Evolutionary conservation across 2,113 vertebrate species (phyloP), one percentile per base, ranked within the genome.

Genomic region (Haliaeetus leucogaster): DNA sequence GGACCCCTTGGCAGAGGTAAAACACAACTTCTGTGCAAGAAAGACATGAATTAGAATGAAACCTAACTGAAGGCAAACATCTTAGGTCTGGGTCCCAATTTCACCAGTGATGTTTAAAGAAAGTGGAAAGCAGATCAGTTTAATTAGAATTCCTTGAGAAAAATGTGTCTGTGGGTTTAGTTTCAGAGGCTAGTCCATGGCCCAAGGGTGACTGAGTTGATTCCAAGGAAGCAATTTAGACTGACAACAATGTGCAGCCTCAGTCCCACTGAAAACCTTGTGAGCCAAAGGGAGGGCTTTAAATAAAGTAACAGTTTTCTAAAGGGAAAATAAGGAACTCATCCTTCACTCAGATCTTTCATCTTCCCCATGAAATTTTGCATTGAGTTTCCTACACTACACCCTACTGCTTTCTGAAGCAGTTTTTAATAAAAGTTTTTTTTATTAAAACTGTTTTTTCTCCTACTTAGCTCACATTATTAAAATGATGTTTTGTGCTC

Each of bases 381-480:
- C 32, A 45, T 0, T 76, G 23, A 62, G 14, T 10, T 82, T 58
- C 32, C 27, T 50, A 19, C 0, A 0, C 30, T 77, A 63, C 5
- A 76, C 21, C 17, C 25, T 62, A 23, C 42, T 65, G 43, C 62
- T 63, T 89, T 67, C 34, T 23, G 65, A 86, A 62, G 30, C 3
- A 66, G 22, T 20, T 77, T 84, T 81, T 62, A 70, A 66, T 62
- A 66, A 25, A 43, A 17, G 19, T 1, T 0, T 2, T 36, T 89
- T 77, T 78, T 36, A 73, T 58, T 45, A 36, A 84, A 81, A 26
- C 4, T 38, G 7, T 42, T 16, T 65, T 86, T 86, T 67, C 13
- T 42, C 26, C 17, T 43, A 63, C 16, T 73, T 74, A 61, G 6
- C 38, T 79, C 13, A 70, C 14, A 36, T 21, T 86, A 82, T 71